phyloP scores from a whole-genome alignment of 2,888 invertebrate genomes.

The Teleogryllus oceanicus region DNA sequence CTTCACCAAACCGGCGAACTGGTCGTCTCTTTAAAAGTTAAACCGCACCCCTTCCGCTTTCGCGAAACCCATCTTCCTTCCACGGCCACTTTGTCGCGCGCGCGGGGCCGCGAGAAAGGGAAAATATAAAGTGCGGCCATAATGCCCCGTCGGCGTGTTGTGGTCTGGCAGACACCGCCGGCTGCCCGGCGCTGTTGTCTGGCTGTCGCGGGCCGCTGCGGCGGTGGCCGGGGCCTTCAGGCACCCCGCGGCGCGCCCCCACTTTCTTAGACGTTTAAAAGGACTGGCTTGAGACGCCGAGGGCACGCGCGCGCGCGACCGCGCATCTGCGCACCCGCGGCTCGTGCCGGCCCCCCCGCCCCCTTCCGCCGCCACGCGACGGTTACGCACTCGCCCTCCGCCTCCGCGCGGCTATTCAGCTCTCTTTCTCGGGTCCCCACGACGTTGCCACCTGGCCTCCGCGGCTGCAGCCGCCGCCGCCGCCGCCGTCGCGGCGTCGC shows the following conservation, averaged over 20 bases:
- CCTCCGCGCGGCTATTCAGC: not conserved
- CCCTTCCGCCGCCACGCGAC: not conserved
- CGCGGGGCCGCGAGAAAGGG: not conserved
- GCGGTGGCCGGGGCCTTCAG: not conserved
- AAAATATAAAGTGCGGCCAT: not conserved
- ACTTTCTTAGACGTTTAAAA: not conserved
- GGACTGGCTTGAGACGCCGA: not conserved
- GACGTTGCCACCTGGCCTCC: not conserved
- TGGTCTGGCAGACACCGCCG: conserved; percentile 7
- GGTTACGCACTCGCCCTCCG: not conserved
- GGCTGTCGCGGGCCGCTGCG: not conserved
- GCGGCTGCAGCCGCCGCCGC: not conserved
- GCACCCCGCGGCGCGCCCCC: not conserved
- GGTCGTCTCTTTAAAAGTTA: not conserved
- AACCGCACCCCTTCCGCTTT: not conserved
- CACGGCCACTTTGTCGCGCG: not conserved
- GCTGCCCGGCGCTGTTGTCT: not conserved
- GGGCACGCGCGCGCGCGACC: not conserved
- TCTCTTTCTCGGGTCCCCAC: not conserved
- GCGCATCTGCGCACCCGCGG: not conserved
- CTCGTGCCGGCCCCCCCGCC: not conserved
- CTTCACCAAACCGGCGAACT: no score
- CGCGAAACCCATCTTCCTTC: conserved; percentile 18
- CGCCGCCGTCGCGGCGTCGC: not conserved
- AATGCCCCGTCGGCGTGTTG: not conserved